Percentiles rank a stretch among this genome's conserved stretches.
phyloP scores from a whole-genome alignment of 2,888 invertebrate species.

The Nesidiocoris tenuis region DNA sequence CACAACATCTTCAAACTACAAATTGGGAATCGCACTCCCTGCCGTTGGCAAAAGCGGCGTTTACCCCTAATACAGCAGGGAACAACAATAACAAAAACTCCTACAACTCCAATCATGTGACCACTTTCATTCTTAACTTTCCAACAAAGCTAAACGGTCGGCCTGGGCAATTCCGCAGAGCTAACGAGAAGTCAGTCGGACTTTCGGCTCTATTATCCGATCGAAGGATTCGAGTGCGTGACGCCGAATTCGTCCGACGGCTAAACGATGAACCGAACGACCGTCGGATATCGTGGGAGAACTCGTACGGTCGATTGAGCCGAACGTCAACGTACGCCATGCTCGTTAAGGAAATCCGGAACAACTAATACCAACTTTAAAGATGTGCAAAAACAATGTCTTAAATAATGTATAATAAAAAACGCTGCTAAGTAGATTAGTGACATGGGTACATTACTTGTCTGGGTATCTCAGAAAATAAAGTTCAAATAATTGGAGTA shows the following conservation, averaged over 20 bases:
- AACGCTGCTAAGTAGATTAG: no score
- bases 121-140: background rate
- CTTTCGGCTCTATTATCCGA: conserved; percentile 8
- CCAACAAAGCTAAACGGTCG: background rate
- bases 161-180: conserved; percentile 3
- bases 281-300: no score
- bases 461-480: no score
- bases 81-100: conserved; percentile 1
- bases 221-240: conserved; percentile 11
- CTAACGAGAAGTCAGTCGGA: conserved; percentile 5
- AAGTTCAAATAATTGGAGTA: no score
- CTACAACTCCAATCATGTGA: background rate
- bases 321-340: no score
- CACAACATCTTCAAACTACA: conserved; percentile 7
- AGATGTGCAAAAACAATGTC: no score
- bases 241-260: background rate
- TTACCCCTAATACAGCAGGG: background rate
- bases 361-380: no score
- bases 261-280: no score
- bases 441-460: no score
- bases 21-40: conserved; percentile 15
- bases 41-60: conserved; percentile 1
- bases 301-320: no score
- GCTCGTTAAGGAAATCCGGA: no score
- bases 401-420: no score